These are phyloP conservation scores for Bruchidius siliquastri DNA, from an alignment of 2,888 invertebrate genomes.

Conservation along the genomic window DNA sequence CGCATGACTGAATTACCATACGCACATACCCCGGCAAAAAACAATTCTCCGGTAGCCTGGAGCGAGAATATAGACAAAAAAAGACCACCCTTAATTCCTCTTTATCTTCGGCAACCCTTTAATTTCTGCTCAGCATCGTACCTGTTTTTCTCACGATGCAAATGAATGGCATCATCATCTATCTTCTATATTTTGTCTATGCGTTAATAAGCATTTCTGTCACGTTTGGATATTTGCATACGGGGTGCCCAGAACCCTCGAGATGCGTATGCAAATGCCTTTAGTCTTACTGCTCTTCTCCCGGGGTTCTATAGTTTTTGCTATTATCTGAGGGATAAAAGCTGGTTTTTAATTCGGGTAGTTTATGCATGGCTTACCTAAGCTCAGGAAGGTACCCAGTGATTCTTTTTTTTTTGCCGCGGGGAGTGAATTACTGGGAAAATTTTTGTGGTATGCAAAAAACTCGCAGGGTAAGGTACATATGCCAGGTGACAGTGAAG, in stretches of 20 bases:
- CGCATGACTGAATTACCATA: not conserved
- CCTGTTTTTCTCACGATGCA: not conserved
- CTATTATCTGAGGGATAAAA: slow-evolving; percentile 30
- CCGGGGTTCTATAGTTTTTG: slow-evolving; percentile 21
- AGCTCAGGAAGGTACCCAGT: not conserved
- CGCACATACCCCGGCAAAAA: not conserved
- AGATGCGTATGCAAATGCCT: slow-evolving; percentile 17
- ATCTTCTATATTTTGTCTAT: not conserved
- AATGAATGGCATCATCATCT: not conserved
- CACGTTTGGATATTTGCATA: not conserved
- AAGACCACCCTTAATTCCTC: slow-evolving; percentile 8
- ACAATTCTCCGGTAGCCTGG: slow-evolving; percentile 6
- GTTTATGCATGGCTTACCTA: slow-evolving; percentile 27
- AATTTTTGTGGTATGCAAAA: not conserved
- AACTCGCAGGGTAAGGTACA: not conserved
- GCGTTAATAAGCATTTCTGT: not conserved
- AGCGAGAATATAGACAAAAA: slow-evolving; percentile 19
- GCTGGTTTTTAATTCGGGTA: slow-evolving; percentile 28
- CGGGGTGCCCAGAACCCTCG: slow-evolving; percentile 7
- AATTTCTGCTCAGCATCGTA: not conserved
- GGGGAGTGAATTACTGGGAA: not conserved
- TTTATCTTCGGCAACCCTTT: slow-evolving; percentile 1
- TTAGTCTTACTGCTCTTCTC: slow-evolving; percentile 19
- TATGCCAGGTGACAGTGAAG: too few species aligned
- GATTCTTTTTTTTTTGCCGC: not conserved